These are phyloP conservation scores for Hydrotaea cyrtoneurina DNA, from an alignment of 2,888 invertebrate genomes.

Conservation along the genomic window DNA sequence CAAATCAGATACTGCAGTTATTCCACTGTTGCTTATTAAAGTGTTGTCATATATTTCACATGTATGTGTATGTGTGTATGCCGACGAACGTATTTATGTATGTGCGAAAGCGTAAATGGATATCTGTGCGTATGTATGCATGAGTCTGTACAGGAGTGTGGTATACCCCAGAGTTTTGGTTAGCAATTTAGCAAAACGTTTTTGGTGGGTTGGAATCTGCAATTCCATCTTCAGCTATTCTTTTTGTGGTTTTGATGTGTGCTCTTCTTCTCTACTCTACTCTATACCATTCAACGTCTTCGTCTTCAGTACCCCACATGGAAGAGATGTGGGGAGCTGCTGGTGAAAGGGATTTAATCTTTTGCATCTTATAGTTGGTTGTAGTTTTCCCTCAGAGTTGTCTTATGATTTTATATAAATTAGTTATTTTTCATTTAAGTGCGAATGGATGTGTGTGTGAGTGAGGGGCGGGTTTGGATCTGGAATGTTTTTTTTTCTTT, in stretches of 20 bases:
- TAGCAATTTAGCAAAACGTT: slow-evolving; percentile 63
- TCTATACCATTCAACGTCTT: neutral
- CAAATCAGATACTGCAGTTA: neutral
- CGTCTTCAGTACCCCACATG: neutral
- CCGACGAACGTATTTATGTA: neutral
- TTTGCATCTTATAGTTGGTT: slow-evolving; percentile 44
- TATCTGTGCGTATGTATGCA: neutral
- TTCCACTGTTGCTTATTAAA: neutral
- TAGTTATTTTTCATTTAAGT: slow-evolving; percentile 58
- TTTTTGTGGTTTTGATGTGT: slow-evolving; percentile 45
- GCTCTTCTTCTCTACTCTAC: neutral
- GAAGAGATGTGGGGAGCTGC: neutral
- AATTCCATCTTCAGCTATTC: slow-evolving; percentile 44
- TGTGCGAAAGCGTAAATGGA: slow-evolving; percentile 20
- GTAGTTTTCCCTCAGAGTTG: slow-evolving; percentile 16
- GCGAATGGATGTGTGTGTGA: slow-evolving; percentile 11
- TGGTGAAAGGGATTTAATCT: slow-evolving; percentile 52
- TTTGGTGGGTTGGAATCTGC: slow-evolving; percentile 57
- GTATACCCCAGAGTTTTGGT: slow-evolving; percentile 65
- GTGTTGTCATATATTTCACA: neutral
- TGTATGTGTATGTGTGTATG: neutral
- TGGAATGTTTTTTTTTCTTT: slow-evolving; percentile 38
- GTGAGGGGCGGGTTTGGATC: neutral
- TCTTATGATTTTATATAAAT: slow-evolving; percentile 66
- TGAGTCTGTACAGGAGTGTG: slow-evolving; percentile 35